Evolutionary conservation across 2,888 invertebrate species (phyloP), one percentile per base, ranked within the genome.

Genomic region (Metellina segmentata): DNA sequence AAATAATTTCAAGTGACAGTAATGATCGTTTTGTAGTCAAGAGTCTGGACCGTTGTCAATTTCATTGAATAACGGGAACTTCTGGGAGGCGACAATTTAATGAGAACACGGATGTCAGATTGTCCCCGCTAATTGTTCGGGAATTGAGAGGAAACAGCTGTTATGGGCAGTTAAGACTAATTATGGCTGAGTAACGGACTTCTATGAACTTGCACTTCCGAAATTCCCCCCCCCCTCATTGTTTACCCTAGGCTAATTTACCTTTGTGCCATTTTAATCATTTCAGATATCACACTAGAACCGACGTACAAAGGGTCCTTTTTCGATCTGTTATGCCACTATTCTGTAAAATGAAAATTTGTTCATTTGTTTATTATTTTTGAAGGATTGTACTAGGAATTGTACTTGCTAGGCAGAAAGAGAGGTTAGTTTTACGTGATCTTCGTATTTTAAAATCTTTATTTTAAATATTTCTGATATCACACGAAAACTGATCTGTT

Each of bases 121-220:
- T 85, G 61, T 61, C 61, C 61, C 75, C 85, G 7, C 74, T 85
- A 85, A 85, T 85, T 85, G 85, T 52, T 61, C 9, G 53, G n/a
- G 85, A 75, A 85, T 75, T 48, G 85, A 85, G 61, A 61, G 53
- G 74, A 75, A 85, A 75, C 85, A 85, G 85, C 74, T 75, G 85
- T 75, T 85, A 85, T 85, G 48, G 85, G 61, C 85, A 85, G 85
- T 74, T 82, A 72, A 72, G 82, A 82, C 52, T 52, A 51, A 85
- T 85, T 75, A 52, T 16, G 61, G 61, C 53, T 34, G 74, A 20
- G 53, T 69, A 85, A 69, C 53, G 19, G 74, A 9, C 61, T 34
- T 75, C 53, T 85, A 85, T 85, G 74, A 75, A 75, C 85, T 75
- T 85, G 74, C 61, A 61, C 61, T 61, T 61, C 61, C 61, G 61